Evolutionary conservation across 2,888 invertebrate genomes (phyloP).

Genomic region (Macrophya annulata): DNA sequence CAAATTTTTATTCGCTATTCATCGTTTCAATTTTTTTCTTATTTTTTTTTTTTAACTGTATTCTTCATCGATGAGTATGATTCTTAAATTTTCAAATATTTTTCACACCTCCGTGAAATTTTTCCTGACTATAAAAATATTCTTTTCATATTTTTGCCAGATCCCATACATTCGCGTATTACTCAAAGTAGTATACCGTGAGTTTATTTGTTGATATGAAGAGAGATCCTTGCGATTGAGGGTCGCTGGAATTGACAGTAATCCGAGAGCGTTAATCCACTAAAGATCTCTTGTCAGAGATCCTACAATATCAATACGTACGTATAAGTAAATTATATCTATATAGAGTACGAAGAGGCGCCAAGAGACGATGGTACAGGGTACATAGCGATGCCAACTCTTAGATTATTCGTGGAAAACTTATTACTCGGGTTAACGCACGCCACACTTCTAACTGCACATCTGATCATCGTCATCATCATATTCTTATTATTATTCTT

Average conservation of each 20-base stretch:
- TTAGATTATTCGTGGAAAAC: conserved; percentile 52
- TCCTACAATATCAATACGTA: background rate
- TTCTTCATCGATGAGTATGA: background rate
- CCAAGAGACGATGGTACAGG: conserved; percentile 15
- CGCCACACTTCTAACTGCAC: conserved; percentile 53
- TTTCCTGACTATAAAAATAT: background rate
- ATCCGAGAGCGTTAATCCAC: conserved; percentile 32
- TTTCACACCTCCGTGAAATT: background rate
- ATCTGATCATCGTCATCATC: conserved; percentile 34
- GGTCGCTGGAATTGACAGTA: background rate
- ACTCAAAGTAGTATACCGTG: background rate
- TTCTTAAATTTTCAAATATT: background rate
- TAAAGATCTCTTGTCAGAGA: background rate
- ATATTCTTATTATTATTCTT: background rate
- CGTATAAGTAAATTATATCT: background rate
- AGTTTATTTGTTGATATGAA: background rate
- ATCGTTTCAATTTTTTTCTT: background rate
- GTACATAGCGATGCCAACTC: conserved; percentile 39
- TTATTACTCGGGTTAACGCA: conserved; percentile 56
- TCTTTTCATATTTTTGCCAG: background rate
- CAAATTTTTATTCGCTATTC: background rate
- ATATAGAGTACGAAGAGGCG: conserved; percentile 31
- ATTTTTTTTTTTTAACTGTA: background rate
- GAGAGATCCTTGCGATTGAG: background rate
- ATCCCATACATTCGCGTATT: background rate